Percentiles rank a stretch among this genome's conserved stretches.
These are phyloP conservation scores for Sula dactylatra DNA, from an alignment of 2,113 vertebrate genomes.

Conservation along the genomic window DNA sequence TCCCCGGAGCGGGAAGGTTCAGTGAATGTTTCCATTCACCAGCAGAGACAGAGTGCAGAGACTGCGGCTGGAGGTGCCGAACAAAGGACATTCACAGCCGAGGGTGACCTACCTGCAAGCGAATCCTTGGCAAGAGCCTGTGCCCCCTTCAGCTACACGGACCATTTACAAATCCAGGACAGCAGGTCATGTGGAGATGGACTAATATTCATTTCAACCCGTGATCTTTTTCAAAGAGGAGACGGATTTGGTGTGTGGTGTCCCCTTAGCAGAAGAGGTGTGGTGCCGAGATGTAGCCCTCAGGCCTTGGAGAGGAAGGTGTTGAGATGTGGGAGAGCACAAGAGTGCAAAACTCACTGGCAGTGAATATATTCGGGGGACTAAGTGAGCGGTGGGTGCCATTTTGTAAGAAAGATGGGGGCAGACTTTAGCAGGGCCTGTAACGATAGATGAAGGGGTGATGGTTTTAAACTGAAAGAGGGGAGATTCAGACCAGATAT, in stretches of 20 bases:
- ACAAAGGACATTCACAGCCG: not conserved
- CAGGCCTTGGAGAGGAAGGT: not conserved
- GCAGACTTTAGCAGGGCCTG: not conserved
- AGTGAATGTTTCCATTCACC: not conserved
- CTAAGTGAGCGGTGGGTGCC: not conserved
- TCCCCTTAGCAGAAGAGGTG: not conserved
- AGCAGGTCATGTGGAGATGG: fast-evolving
- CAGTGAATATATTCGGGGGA: not conserved
- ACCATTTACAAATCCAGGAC: not conserved
- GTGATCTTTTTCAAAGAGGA: not conserved
- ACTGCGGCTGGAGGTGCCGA: fast-evolving
- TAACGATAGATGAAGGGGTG: not conserved
- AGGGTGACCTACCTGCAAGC: not conserved
- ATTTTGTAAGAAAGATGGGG: not conserved
- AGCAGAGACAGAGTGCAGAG: not conserved
- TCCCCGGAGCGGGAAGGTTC: not conserved
- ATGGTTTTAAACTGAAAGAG: not conserved
- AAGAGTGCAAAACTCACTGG: not conserved
- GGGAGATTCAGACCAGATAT: no score
- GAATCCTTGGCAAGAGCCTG: not conserved
- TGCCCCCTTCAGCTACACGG: not conserved
- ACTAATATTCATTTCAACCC: not conserved
- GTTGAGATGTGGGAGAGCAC: not conserved
- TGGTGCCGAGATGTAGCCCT: not conserved
- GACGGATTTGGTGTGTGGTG: fast-evolving